Percentiles rank a stretch among this genome's conserved stretches.
These are phyloP conservation scores for Gobio gobio DNA, from an alignment of 2,113 vertebrate species.

Conservation along the genomic window DNA sequence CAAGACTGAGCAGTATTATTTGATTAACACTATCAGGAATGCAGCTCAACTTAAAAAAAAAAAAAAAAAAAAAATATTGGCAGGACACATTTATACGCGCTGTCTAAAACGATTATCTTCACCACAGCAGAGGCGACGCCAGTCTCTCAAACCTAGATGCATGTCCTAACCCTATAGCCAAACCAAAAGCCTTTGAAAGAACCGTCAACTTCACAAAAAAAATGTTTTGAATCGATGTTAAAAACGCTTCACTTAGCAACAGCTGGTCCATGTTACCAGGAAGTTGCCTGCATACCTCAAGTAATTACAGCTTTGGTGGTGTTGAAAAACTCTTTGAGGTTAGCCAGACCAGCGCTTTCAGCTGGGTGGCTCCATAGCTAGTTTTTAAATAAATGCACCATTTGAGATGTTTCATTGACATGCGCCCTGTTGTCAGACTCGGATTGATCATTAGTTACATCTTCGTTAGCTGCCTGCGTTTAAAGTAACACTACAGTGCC, in stretches of 20 bases:
- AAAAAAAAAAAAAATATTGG: background rate
- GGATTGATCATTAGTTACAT: background rate
- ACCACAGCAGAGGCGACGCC: background rate
- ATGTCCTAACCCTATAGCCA: background rate
- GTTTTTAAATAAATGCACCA: background rate
- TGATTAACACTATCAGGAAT: slow-evolving; percentile 43
- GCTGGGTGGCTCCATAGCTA: background rate
- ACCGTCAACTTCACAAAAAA: background rate
- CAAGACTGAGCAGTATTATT: slow-evolving; percentile 41
- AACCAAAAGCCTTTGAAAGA: background rate
- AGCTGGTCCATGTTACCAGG: slow-evolving; percentile 29
- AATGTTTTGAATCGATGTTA: background rate
- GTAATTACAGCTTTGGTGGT: slow-evolving; percentile 26
- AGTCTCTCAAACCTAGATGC: background rate
- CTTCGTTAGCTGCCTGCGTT: background rate
- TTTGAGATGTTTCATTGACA: background rate
- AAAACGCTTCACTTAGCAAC: slow-evolving; percentile 18
- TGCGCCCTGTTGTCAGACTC: background rate
- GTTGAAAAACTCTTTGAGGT: slow-evolving; percentile 24
- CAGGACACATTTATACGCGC: slow-evolving; percentile 34
- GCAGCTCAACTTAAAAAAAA: slow-evolving; percentile 24
- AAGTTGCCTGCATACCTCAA: slow-evolving; percentile 31
- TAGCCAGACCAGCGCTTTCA: background rate
- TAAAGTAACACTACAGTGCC: slow-evolving; percentile 5
- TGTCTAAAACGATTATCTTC: slow-evolving; percentile 14